Evolutionary conservation across 2,113 vertebrate genomes (phyloP).

Genomic region (Microcebus ravelobensis): DNA sequence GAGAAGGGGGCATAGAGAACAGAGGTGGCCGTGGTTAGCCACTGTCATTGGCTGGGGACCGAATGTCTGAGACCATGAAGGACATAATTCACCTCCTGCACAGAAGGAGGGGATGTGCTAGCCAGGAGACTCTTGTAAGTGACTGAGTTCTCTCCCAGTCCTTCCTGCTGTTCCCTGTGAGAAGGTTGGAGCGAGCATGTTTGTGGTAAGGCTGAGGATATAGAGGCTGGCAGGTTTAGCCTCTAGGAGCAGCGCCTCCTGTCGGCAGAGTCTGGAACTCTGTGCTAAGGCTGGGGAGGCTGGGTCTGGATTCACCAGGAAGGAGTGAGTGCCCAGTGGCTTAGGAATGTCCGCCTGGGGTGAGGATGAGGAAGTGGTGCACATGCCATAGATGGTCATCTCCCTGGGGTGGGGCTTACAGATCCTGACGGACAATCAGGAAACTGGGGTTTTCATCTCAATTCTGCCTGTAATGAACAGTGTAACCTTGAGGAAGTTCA

Average conservation of each 20-base stretch:
- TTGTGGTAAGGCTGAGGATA: not conserved
- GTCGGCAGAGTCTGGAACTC: not conserved
- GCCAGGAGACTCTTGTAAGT: not conserved
- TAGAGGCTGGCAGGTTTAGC: not conserved
- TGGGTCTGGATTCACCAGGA: not conserved
- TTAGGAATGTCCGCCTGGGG: not conserved
- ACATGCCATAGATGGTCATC: not conserved
- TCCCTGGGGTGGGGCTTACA: not conserved
- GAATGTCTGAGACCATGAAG: not conserved
- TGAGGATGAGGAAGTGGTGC: not conserved
- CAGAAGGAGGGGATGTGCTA: not conserved
- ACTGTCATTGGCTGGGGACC: not conserved
- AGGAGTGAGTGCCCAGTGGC: not conserved
- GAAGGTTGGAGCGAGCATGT: not conserved
- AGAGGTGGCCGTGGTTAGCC: not conserved
- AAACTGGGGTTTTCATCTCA: not conserved
- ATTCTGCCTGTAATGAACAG: not conserved
- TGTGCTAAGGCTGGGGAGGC: not conserved
- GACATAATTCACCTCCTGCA: not conserved
- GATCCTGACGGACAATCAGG: not conserved
- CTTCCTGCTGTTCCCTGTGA: not conserved
- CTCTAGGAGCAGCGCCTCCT: not conserved
- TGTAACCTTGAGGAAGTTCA: not conserved
- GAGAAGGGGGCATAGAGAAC: not conserved
- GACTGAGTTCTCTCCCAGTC: not conserved